These are phyloP conservation scores for Danionella dracula DNA, from an alignment of 2,797 vertebrate species.

Conservation along the genomic window DNA sequence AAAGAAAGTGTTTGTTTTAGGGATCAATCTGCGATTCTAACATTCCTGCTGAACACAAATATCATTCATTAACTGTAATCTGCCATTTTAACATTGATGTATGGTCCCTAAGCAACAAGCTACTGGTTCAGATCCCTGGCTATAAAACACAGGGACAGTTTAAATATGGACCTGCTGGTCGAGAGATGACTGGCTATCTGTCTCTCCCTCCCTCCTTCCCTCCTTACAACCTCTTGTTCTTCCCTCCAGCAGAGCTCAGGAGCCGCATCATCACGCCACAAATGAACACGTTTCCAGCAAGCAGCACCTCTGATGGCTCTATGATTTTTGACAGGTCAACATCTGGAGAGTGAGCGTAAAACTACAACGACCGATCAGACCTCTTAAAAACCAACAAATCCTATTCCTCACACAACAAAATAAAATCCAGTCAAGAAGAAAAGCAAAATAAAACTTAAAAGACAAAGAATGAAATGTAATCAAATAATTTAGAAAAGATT, in stretches of 20 bases:
- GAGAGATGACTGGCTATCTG: slow-evolving; percentile 70
- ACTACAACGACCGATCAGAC: slow-evolving; percentile 8
- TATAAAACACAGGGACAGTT: slow-evolving; percentile 95
- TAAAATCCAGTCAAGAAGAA: not conserved
- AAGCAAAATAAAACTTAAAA: too few relatives aligned
- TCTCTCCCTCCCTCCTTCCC: slow-evolving; percentile 55
- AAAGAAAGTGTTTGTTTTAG: slow-evolving; percentile 60
- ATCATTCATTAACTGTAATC: slow-evolving; percentile 92
- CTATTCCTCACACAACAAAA: not conserved
- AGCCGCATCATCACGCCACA: slow-evolving; percentile 63
- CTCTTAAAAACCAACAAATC: not conserved
- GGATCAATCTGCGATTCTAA: slow-evolving; percentile 65
- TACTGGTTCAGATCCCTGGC: slow-evolving; percentile 68
- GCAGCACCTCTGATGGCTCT: slow-evolving; percentile 67
- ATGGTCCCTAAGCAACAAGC: slow-evolving; percentile 67
- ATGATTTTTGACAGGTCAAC: slow-evolving; percentile 67
- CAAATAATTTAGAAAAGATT: not conserved
- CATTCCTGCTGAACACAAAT: slow-evolving; percentile 76
- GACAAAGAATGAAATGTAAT: not conserved
- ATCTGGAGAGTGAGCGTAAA: slow-evolving; percentile 34
- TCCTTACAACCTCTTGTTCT: slow-evolving; percentile 33
- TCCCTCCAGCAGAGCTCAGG: slow-evolving; percentile 60
- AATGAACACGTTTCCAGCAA: slow-evolving; percentile 79
- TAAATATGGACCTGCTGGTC: slow-evolving; percentile 91
- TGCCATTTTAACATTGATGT: slow-evolving; percentile 85